Evolutionary conservation across 2,888 invertebrate genomes (phyloP), one percentile per base, ranked within the genome.

Genomic region (Adela reaumurella): DNA sequence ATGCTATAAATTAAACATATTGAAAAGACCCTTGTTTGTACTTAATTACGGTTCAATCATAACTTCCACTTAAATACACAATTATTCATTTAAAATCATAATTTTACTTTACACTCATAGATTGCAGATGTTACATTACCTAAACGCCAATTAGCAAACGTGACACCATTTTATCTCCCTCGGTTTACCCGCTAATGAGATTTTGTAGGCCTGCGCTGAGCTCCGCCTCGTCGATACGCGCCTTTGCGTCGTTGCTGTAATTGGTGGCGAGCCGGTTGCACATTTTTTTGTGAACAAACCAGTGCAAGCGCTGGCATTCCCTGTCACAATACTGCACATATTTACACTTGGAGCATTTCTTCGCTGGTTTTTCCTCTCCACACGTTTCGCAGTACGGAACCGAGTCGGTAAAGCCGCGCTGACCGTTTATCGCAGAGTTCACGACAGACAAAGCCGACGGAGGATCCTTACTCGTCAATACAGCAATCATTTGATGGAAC

Each of bases 311-410:
- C 68, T 99, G 98, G 66, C 99, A 99, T 62, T 91, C 90, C 52
- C 92, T 83, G 69, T 94, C 91, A 73, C 98, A 99, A 66, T 99
- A 99, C 64, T 91, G 89, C 47, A 94, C 94, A 50, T 85, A 84
- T 81, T 94, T 95, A 71, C 98, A 99, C 65, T 92, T 92, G 10
- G 95, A 90, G 70, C 98, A 99, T 67, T 95, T 93, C 65, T 96
- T 97, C 6, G 87, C 85, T 0, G 95, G 93, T 57, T 90, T 89
- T 58, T 93, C 91, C 60, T 94, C 92, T 1, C 92, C 91, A 62
- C 96, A 97, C 1, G 94, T 89, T 50, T 86, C 86, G 66, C 97
- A 96, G 60, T 79, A 83, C 11, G 82, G 78, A 47, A 85, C 82
- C 14, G 88, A 82, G 52, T 84, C 81, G 58, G 84, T 82, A 66